Evolutionary conservation across 2,113 vertebrate genomes (phyloP).

Genomic region (Dicerorhinus sumatrensis): DNA sequence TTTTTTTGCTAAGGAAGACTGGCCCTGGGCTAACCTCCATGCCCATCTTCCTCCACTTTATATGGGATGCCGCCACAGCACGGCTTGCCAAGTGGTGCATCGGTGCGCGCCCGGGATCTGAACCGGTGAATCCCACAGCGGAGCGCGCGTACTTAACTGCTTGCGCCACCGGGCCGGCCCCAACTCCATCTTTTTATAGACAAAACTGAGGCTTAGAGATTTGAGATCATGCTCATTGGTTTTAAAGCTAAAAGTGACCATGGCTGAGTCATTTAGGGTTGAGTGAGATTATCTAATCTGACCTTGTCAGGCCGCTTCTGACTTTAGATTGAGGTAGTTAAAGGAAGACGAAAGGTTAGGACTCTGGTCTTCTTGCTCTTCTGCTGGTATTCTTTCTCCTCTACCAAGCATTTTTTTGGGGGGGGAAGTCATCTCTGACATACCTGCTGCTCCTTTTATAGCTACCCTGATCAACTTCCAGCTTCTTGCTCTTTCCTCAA

Average conservation of each 20-base stretch:
- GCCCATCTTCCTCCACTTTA: no score
- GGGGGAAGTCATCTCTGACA: neutral
- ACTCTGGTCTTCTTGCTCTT: neutral
- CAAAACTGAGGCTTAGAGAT: neutral
- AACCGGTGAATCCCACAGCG: no score
- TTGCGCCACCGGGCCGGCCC: no score
- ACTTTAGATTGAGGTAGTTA: neutral
- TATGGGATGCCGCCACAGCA: no score
- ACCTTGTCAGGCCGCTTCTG: neutral
- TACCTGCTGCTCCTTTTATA: neutral
- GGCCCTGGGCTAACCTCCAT: no score
- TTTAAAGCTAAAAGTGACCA: neutral
- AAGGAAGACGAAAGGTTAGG: neutral
- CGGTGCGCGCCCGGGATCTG: no score
- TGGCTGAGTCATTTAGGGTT: neutral
- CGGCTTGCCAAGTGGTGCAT: no score
- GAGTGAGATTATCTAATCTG: neutral
- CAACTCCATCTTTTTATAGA: neutral
- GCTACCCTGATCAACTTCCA: neutral
- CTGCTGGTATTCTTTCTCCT: neutral
- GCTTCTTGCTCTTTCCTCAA: neutral
- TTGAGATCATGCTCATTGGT: neutral
- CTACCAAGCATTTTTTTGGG: neutral
- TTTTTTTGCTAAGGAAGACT: no score
- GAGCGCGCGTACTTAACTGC: no score